Base-by-base conservation (phyloP, 2,888 invertebrate species). In the Pyrochroa serraticornis region DNA sequence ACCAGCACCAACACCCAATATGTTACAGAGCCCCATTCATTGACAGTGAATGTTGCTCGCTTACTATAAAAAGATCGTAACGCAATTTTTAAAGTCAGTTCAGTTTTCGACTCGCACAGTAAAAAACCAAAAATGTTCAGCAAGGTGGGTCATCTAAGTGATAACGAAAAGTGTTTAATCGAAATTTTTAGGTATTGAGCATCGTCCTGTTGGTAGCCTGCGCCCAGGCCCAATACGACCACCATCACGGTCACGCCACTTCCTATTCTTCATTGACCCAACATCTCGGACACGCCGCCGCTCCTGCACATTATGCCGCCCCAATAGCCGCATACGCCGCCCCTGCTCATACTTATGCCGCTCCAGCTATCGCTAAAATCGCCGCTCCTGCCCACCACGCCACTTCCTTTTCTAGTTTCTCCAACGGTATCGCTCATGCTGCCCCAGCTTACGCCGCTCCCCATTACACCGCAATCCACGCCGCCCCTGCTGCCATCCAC, bases 211-310 rank as follows among this genome's bases (percentile, higher is more conserved):
- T 67, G 31, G 49, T 58, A 7, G 56, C 61, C 7, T 60, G 45
- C 39, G 31, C 58, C 42, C 46, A 60, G 39, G 31, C 58, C 42
- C 46, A 60, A 43, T 68, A 64, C 13, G 46, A 51, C 13, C 65
- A 65, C 22, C 58, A 62, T 33, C 62, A 64, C 8, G 63, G 68
- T 33, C 59, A 63, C 9, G 67, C 69, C 33, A 65, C 66, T 6
- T 71, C 71, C 1, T 70, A 57, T 33, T 54, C 61, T 7, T 54
- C 60, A 7, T 64, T 68, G 50, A 69, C 69, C 10, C 56, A 69
- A 14, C 64, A 68, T 51, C 31, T 58, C 47, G 48, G 58, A 10
- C 46, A 45, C 12, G 31, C 22, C 12, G 46, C 45, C 36, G 46
- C 51, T 22, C 6, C 33, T 10, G 14, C 12, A 1, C 6, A 12